Percentiles rank a stretch among this genome's conserved stretches.
phyloP scores from a whole-genome alignment of 1,140 invertebrate species.

The Nomia melanderi region DNA sequence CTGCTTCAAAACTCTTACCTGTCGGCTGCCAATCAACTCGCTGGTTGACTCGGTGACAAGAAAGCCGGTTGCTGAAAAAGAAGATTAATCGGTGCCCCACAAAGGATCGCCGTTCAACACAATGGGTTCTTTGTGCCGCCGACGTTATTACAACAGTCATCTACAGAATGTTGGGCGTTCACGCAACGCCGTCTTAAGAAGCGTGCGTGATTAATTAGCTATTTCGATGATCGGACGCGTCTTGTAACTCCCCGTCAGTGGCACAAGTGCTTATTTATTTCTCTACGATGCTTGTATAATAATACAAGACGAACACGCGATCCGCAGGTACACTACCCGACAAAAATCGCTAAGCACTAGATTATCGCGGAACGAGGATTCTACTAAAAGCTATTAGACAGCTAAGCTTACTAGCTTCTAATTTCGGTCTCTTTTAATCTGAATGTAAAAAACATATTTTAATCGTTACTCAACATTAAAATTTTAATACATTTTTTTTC shows the following conservation, averaged over 20 bases:
- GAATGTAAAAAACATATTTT: no score
- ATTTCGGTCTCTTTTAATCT: no score
- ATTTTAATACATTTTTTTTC: no score
- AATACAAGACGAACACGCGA: background rate
- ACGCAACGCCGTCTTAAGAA: constrained; percentile 16
- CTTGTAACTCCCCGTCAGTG: background rate
- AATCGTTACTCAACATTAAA: no score
- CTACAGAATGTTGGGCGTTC: constrained; percentile 15
- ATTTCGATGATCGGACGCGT: background rate
- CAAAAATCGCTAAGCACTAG: background rate
- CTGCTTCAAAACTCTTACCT: constrained; percentile 10
- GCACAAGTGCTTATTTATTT: background rate
- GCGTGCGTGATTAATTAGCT: constrained; percentile 16
- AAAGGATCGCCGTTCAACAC: constrained; percentile 9
- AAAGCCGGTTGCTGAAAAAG: constrained; percentile 18
- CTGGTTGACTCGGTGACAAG: constrained; percentile 15
- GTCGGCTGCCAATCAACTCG: constrained; percentile 12
- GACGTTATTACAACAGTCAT: constrained; percentile 24
- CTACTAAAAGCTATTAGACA: no score
- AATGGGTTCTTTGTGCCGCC: constrained; percentile 18
- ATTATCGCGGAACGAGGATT: no score
- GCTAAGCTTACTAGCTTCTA: no score
- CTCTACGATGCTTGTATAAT: background rate
- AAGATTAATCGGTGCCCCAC: constrained; percentile 25
- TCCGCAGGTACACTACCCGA: background rate